Conservation (phyloP, 37 sponge, comb jelly and placozoan genomes). For the Lycopodina hypogea region DNA sequence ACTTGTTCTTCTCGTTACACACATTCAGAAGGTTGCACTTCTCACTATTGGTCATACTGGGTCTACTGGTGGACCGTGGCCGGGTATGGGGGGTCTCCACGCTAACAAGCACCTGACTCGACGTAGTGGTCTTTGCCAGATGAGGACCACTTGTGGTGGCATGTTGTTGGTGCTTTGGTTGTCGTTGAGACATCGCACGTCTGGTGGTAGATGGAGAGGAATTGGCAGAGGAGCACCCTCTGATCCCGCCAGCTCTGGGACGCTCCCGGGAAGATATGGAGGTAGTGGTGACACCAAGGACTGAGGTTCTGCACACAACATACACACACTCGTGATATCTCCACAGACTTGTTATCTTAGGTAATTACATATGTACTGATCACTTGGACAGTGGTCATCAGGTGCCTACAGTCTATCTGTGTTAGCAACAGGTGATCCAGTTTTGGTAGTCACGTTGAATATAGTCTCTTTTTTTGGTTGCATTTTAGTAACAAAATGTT, state of each 20-base stretch:
- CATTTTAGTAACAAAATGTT: no score
- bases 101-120: no score
- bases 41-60: not conserved
- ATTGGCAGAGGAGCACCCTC: not conserved
- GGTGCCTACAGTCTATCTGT: no score
- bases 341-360: not conserved
- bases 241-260: constrained; percentile 30
- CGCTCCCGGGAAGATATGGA: constrained; percentile 60
- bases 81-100: not conserved
- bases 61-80: not conserved
- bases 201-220: not conserved
- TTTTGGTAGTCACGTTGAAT: no score
- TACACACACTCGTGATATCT: no score
- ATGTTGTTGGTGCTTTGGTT: not conserved
- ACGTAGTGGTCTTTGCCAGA: no score
- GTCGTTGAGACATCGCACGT: not conserved
- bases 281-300: constrained; percentile 20
- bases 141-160: no score
- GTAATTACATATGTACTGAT: no score
- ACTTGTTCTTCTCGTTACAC: not conserved
- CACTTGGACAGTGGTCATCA: no score
- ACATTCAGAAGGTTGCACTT: not conserved
- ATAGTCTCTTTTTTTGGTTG: no score
- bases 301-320: not conserved
- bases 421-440: no score